Evolutionary conservation across 2,797 vertebrate genomes (phyloP).

Genomic region (Brotula barbata): DNA sequence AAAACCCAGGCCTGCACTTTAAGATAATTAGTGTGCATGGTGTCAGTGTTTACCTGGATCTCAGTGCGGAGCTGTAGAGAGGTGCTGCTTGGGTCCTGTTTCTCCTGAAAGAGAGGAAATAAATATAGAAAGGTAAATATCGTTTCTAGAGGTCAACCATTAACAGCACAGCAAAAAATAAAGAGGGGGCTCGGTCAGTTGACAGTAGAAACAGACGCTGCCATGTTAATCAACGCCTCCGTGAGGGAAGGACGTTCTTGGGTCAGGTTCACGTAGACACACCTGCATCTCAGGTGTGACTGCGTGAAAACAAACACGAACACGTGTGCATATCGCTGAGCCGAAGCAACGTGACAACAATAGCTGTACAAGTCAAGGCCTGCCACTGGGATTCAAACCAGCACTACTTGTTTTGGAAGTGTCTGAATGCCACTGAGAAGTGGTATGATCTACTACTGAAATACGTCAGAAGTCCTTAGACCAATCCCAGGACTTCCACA

Average conservation of each 20-base stretch:
- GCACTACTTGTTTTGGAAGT: slow-evolving; percentile 37
- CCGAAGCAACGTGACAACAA: neutral
- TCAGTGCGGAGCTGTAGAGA: slow-evolving; percentile 92
- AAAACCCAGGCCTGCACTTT: neutral
- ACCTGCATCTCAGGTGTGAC: slow-evolving; percentile 23
- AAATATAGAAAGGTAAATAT: slow-evolving; percentile 1
- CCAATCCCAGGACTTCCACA: slow-evolving; percentile 7
- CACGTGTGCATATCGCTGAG: slow-evolving; percentile 30
- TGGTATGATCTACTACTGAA: neutral
- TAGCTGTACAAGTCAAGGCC: slow-evolving; percentile 16
- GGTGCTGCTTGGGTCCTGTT: slow-evolving; percentile 85
- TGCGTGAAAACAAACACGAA: slow-evolving; percentile 55
- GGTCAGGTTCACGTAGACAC: slow-evolving; percentile 41
- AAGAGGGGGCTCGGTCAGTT: slow-evolving; percentile 11
- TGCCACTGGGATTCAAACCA: slow-evolving; percentile 33
- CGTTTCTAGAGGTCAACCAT: slow-evolving; percentile 10
- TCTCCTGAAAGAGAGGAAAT: slow-evolving; percentile 82
- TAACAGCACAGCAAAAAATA: slow-evolving; percentile 1
- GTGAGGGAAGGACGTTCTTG: slow-evolving; percentile 17
- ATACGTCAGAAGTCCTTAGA: no score
- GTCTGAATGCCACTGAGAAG: neutral
- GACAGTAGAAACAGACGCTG: slow-evolving; percentile 15
- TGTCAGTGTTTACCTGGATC: slow-evolving; percentile 85
- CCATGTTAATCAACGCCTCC: slow-evolving; percentile 16
- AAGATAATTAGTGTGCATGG: neutral